These are phyloP conservation scores for Anoncus sp. DNA, from an alignment of 2,888 invertebrate genomes.

Conservation along the genomic window DNA sequence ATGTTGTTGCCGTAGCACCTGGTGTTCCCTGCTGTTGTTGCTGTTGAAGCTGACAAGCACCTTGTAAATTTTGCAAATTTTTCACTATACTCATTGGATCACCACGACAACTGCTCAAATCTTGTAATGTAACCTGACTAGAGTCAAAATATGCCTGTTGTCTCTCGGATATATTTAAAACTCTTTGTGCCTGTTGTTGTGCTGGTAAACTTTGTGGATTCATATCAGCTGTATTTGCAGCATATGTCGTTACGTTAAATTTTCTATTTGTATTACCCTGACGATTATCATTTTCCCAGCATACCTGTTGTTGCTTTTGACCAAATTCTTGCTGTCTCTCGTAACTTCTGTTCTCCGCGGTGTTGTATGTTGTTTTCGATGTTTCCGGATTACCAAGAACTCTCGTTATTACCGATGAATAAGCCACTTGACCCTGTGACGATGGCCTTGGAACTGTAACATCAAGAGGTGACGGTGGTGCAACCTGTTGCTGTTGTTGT, in stretches of 20 bases:
- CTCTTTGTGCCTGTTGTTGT: constrained; percentile 83
- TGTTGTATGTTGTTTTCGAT: constrained; percentile 74
- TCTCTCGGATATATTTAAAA: constrained; percentile 84
- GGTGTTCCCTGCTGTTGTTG: constrained; percentile 70
- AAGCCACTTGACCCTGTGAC: constrained; percentile 88
- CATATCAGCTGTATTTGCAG: constrained; percentile 81
- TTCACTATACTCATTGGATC: constrained; percentile 92
- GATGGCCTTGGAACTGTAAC: constrained; percentile 88
- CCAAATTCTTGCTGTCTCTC: constrained; percentile 80
- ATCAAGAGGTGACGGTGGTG: constrained; percentile 89
- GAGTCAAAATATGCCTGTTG: constrained; percentile 89
- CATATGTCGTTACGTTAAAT: constrained; percentile 73
- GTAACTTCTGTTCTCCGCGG: constrained; percentile 75
- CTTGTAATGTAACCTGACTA: constrained; percentile 87
- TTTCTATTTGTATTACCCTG: constrained; percentile 73
- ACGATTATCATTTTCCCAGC: constrained; percentile 80
- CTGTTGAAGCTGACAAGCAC: constrained; percentile 85
- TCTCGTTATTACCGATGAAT: constrained; percentile 93
- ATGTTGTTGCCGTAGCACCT: constrained; percentile 70
- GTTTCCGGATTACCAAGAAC: constrained; percentile 88
- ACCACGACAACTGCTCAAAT: constrained; percentile 89
- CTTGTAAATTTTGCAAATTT: constrained; percentile 87
- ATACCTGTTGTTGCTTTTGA: constrained; percentile 82
- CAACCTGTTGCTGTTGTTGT: constrained; percentile 77
- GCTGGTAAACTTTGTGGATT: constrained; percentile 84